These are phyloP conservation scores for Nycticorax nycticorax DNA, from an alignment of 2,113 vertebrate species.

Conservation along the genomic window DNA sequence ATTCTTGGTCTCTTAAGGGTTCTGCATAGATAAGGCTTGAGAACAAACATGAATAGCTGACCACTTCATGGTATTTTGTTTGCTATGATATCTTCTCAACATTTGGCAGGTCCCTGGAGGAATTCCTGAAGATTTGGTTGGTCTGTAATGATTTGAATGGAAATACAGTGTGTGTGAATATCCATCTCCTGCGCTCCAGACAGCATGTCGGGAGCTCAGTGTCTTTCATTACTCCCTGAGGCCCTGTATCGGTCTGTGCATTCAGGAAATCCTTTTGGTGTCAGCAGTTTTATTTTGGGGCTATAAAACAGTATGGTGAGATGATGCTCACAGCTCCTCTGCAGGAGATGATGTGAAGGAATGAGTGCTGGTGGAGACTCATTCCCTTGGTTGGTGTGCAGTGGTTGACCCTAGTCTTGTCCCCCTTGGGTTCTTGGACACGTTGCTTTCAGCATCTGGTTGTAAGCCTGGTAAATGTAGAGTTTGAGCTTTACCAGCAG, in stretches of 20 bases:
- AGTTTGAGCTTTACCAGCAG: not conserved
- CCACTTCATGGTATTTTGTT: not conserved
- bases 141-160: not conserved
- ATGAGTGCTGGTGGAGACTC: fast-evolving
- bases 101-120: not conserved
- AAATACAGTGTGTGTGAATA: not conserved
- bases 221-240: not conserved
- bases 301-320: not conserved
- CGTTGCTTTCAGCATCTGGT: not conserved
- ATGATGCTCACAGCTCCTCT: not conserved
- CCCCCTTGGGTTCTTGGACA: not conserved
- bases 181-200: not conserved
- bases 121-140: not conserved
- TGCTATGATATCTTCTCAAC: not conserved
- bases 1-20: not conserved
- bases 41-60: not conserved
- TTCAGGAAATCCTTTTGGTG: not conserved
- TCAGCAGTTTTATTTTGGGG: not conserved
- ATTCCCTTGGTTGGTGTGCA: not conserved
- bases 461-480: not conserved
- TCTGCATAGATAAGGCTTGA: not conserved
- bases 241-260: not conserved
- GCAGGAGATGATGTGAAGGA: not conserved
- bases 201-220: fast-evolving
- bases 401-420: not conserved